phyloP scores from a whole-genome alignment of 2,888 invertebrate genomes.

The Melieria omissa region DNA sequence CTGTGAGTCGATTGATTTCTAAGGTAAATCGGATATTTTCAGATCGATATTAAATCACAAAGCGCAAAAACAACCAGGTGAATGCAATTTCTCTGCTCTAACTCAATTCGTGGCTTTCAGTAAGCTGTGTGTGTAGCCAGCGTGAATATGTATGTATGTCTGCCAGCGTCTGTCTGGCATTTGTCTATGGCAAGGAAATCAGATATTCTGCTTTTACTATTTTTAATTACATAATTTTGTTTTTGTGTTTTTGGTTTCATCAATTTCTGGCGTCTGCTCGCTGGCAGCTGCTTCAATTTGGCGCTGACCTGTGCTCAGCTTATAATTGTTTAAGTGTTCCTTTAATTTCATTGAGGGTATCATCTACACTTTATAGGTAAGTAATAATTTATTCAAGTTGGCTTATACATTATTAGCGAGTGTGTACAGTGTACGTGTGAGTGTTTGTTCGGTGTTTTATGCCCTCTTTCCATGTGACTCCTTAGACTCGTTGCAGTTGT shows the following conservation, averaged over 20 bases:
- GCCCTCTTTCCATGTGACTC: conserved; percentile 7
- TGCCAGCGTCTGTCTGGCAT: conserved; percentile 33
- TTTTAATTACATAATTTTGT: conserved; percentile 27
- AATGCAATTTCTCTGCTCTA: no score
- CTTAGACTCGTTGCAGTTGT: neutral
- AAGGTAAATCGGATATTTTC: no score
- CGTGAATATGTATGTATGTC: no score
- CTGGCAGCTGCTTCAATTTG: conserved; percentile 37
- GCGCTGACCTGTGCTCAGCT: conserved; percentile 60
- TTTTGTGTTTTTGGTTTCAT: conserved; percentile 9
- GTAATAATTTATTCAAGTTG: conserved; percentile 22
- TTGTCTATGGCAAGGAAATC: conserved; percentile 41
- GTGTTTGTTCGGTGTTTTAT: conserved; percentile 7
- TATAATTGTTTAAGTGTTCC: conserved; percentile 42
- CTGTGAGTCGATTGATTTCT: no score
- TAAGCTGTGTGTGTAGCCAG: no score
- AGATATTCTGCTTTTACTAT: conserved; percentile 37
- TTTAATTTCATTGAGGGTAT: conserved; percentile 21
- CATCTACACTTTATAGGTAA: conserved; percentile 30
- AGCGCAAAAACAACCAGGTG: no score
- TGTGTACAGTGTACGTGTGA: conserved; percentile 16
- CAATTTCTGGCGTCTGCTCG: no score
- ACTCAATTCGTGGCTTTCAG: no score
- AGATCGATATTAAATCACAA: no score
- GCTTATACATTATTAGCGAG: conserved; percentile 16